Evolutionary conservation across 2,113 vertebrate genomes (phyloP).

Genomic region (Gadus chalcogrammus): DNA sequence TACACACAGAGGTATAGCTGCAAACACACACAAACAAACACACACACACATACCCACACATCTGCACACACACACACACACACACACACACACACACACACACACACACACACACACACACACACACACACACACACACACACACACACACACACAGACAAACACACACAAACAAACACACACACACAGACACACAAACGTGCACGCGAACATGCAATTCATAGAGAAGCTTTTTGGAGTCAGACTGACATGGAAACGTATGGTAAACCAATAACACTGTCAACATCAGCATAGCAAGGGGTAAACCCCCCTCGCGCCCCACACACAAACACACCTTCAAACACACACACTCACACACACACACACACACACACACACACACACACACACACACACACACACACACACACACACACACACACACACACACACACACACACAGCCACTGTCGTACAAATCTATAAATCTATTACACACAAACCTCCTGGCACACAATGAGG

Average conservation of each 20-base stretch:
- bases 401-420: background rate
- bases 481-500: constrained; percentile 8
- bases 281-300: background rate
- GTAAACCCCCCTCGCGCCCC: background rate
- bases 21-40: background rate
- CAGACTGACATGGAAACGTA: background rate
- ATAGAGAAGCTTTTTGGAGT: background rate
- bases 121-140: background rate
- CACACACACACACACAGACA: background rate
- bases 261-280: constrained; percentile 33
- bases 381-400: too few species aligned
- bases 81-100: background rate
- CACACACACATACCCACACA: background rate
- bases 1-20: background rate
- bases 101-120: too few species aligned
- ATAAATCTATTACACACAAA: background rate
- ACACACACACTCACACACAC: constrained; percentile 8
- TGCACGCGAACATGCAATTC: background rate
- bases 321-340: constrained; percentile 6
- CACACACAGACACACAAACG: background rate
- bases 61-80: background rate
- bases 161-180: background rate
- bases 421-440: constrained; percentile 4
- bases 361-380: too few species aligned
- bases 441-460: background rate